Conservation (phyloP, 2,797 vertebrate species). For the Dendrocincla tyrannina region DNA sequence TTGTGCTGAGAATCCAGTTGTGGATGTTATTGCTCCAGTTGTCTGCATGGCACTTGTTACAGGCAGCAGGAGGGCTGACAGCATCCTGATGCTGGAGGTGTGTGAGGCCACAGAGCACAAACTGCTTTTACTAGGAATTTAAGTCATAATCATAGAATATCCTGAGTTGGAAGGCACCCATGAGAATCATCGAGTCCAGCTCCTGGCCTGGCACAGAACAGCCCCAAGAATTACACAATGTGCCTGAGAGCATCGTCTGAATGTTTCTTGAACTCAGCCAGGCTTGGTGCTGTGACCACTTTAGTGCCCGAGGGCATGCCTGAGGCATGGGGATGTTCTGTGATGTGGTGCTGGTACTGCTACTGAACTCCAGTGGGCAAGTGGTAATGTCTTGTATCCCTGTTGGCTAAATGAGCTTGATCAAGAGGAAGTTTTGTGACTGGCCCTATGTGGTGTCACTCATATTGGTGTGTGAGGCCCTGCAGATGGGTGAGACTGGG, state of each 20-base stretch:
- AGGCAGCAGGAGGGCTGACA: neutral
- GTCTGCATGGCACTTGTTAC: neutral
- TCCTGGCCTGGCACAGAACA: neutral
- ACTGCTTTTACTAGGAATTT: neutral
- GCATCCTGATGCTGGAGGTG: neutral
- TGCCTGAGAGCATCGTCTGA: neutral
- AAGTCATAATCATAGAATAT: neutral
- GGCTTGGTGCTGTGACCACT: neutral
- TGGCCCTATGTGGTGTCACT: neutral
- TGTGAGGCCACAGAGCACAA: neutral
- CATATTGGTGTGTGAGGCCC: neutral
- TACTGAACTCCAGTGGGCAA: rapidly evolving
- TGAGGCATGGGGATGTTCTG: neutral
- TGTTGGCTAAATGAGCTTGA: neutral
- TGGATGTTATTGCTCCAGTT: rapidly evolving
- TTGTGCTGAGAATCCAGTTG: neutral
- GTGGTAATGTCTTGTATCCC: neutral
- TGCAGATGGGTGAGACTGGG: neutral
- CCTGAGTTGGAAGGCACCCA: neutral
- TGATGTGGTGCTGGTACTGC: neutral
- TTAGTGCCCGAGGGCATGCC: rapidly evolving
- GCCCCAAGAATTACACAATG: neutral
- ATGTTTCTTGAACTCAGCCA: neutral
- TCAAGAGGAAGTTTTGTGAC: neutral
- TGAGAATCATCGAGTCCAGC: neutral